Base-by-base conservation (phyloP, 1,140 invertebrate genomes). In the Drosophila melanogaster region DNA sequence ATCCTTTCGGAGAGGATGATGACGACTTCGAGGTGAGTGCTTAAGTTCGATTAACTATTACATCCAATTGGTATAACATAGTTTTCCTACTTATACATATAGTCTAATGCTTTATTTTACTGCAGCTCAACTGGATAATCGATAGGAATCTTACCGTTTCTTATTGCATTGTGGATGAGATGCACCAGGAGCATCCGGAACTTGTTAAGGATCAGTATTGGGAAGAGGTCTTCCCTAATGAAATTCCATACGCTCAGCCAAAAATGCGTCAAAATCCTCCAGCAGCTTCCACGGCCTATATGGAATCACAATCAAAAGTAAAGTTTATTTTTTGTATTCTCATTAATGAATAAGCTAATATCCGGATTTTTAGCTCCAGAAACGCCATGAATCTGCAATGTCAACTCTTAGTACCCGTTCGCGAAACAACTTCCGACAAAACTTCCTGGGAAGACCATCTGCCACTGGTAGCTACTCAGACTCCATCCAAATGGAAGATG, bases 161-260 rank as follows among this genome's bases (percentile, higher is more conserved):
- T 1, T 98, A 97, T 92, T 93, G 97, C 77, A 98, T 98, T 67
- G 97, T 98, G 15, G 97, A 98, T 91, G 97, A 97, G 92, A 98
- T 98, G 96, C 96, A 98, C 91, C 96, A 97, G 90, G 96, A 97
- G 69, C 96, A 97, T 93, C 97, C 97, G 0, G 96, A 97, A 90
- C 91, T 98, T 38, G 94, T 97, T 15, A 94, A 94, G 43, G 97
- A 98, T 93, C 96, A 97, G 79, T 98, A 98, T 90, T 98, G 97
- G 97, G 97, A 97, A 83, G 95, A 97, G 85, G 94, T 97, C 46
- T 96, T 97, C 71, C 97, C 97, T 0, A 94, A 94, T 4, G 96
- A 97, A 87, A 90, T 98, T 44, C 97, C 96, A 0, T 97, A 97
- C 90, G 97, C 96, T 0, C 93, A 96, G 2, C 94, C 96, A 78